phyloP scores from a whole-genome alignment of 2,797 vertebrate species.

The Acanthopagrus latus region DNA sequence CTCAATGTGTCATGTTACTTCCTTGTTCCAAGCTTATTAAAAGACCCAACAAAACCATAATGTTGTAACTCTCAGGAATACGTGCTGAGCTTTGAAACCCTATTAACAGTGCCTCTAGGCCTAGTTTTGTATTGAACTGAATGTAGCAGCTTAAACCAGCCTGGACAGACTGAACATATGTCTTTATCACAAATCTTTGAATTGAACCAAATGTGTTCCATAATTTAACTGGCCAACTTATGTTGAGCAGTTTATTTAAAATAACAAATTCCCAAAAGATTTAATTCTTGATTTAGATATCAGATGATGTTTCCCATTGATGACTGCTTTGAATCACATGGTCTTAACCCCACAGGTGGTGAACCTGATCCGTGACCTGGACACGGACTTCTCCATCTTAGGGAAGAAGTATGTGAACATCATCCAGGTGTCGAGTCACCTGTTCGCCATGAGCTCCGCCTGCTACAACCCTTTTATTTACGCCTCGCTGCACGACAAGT shows the following conservation, averaged over 20 bases:
- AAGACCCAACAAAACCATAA: neutral
- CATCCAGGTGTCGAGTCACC: slow-evolving; percentile 91
- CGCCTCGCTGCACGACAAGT: slow-evolving; percentile 90
- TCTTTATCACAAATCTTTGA: too few relatives aligned
- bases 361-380: slow-evolving; percentile 92
- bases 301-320: neutral
- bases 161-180: neutral
- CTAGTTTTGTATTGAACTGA: neutral
- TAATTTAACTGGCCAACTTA: too few relatives aligned
- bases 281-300: neutral
- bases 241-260: too few relatives aligned
- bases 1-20: neutral
- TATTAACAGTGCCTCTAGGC: neutral
- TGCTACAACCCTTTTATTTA: slow-evolving; percentile 96
- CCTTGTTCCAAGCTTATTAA: neutral
- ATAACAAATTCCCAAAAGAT: neutral
- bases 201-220: too few relatives aligned
- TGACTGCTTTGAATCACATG: neutral
- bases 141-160: neutral
- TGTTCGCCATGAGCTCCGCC: slow-evolving; percentile 92
- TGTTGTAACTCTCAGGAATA: neutral
- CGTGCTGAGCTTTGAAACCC: neutral
- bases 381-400: slow-evolving; percentile 89
- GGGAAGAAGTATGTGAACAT: slow-evolving; percentile 90
- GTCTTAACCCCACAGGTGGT: slow-evolving; percentile 85